Evolutionary conservation across 2,113 vertebrate species (phyloP), one percentile per base, ranked within the genome.

Genomic region (Pelmatolapia mariae): DNA sequence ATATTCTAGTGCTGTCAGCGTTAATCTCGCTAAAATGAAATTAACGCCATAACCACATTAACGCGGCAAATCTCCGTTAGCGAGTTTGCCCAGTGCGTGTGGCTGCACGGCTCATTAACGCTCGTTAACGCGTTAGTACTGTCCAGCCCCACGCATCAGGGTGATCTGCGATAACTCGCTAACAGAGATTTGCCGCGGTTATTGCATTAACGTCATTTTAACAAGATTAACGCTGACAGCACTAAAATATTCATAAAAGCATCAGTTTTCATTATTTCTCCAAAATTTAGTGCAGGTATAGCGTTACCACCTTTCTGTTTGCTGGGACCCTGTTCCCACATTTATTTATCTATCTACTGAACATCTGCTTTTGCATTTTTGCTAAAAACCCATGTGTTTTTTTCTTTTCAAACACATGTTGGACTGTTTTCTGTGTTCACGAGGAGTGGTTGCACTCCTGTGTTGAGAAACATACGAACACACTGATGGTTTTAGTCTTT

Each of bases 41-140:
- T 61, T 61, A 19, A 33, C 5, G 5, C 9, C 57, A 61, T 33
- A 33, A 33, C 16, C 29, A 10, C 29, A 61, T 61, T 61, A 33
- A 61, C 16, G 2, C 3, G 3, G 1, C 57, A 61, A 15, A 59
- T 61, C 29, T 61, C 29, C 1, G 5, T 61, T 61, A 19, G 57
- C 16, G 3, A 33, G 57, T 61, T 61, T 5, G 10, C 57, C 57
- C 16, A 0, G 2, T 61, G 9, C 2, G 5, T 19, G 57, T 33
- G 9, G 29, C 57, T 33, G 29, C 57, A 61, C 16, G 10, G 5
- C 57, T 61, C 57, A 31, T 29, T 16, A 57, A 29, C 3, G 56
- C 56, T 59, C 15, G 1, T 0, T 61, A 61, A 61, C 1, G 3
- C 1, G 1, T 61, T 33, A 10, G 29, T 5, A 9, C 29, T 0